Evolutionary conservation across 2,888 invertebrate species (phyloP).

Genomic region (Tinea semifulvella): DNA sequence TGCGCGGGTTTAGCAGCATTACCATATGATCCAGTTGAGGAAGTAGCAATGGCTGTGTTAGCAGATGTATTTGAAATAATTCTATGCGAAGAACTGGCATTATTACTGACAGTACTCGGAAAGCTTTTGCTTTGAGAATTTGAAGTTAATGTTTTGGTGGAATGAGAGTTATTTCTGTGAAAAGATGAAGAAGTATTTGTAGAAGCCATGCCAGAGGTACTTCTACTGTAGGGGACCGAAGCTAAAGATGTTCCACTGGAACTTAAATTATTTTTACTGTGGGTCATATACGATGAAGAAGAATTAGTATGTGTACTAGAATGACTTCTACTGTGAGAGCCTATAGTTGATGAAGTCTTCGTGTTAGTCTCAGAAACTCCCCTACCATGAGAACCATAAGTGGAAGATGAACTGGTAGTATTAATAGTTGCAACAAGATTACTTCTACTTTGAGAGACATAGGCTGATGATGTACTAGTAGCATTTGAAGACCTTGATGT

Average conservation of each 20-base stretch:
- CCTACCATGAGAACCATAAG: background rate
- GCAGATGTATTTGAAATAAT: background rate
- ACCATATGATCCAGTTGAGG: background rate
- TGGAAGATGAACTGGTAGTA: background rate
- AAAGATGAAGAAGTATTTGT: no score
- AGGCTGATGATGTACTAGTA: background rate
- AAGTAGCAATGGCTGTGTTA: background rate
- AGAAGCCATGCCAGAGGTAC: background rate
- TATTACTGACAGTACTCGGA: background rate
- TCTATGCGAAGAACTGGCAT: background rate
- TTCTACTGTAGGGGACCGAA: background rate
- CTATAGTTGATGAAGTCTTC: background rate
- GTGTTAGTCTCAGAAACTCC: background rate
- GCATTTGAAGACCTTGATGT: background rate
- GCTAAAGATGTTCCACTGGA: background rate
- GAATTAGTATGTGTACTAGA: background rate
- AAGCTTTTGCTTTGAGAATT: background rate
- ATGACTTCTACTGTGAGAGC: background rate
- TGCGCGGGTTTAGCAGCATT: slow-evolving; percentile 17
- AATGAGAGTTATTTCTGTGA: background rate
- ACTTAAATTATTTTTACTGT: background rate
- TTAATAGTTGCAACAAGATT: background rate
- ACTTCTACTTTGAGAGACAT: background rate
- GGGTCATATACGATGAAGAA: background rate
- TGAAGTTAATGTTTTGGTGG: background rate